phyloP scores from a whole-genome alignment of 1,140 invertebrate species.

The Drosophila setifemur region DNA sequence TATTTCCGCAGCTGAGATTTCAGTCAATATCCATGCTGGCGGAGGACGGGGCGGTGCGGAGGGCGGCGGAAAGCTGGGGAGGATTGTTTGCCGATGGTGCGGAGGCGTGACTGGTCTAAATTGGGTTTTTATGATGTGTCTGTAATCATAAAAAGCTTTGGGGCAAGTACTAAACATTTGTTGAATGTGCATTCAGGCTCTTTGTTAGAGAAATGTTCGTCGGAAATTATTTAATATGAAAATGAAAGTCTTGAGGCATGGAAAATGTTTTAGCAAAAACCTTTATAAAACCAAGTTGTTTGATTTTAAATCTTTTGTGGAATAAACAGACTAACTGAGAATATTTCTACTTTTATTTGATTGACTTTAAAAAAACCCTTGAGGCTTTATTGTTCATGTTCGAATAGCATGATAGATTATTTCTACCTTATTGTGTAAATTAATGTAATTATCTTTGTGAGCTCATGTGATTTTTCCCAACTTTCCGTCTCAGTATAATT shows the following conservation, averaged over 20 bases:
- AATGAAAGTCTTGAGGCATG: background rate
- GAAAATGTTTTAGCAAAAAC: no score
- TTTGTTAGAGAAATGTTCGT: background rate
- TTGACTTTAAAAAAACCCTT: no score
- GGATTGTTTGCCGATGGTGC: background rate
- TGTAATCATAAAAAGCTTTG: constrained; percentile 54
- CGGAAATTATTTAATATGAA: background rate
- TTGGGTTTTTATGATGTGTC: constrained; percentile 55
- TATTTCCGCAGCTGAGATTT: constrained; percentile 78
- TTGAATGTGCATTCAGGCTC: constrained; percentile 25
- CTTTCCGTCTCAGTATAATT: background rate
- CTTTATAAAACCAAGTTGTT: no score
- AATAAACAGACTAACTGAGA: no score
- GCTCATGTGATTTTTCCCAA: no score
- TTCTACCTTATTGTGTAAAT: no score
- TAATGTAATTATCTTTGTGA: no score
- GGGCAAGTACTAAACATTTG: constrained; percentile 50
- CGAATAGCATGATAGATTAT: no score
- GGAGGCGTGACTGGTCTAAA: constrained; percentile 44
- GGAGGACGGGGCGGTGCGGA: background rate
- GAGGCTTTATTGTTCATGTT: no score
- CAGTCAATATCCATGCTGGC: constrained; percentile 58
- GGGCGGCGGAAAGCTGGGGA: background rate
- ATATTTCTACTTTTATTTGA: no score
- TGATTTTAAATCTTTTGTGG: no score